Base-by-base conservation (phyloP, 2,797 vertebrate genomes). In the Clamator glandarius region DNA sequence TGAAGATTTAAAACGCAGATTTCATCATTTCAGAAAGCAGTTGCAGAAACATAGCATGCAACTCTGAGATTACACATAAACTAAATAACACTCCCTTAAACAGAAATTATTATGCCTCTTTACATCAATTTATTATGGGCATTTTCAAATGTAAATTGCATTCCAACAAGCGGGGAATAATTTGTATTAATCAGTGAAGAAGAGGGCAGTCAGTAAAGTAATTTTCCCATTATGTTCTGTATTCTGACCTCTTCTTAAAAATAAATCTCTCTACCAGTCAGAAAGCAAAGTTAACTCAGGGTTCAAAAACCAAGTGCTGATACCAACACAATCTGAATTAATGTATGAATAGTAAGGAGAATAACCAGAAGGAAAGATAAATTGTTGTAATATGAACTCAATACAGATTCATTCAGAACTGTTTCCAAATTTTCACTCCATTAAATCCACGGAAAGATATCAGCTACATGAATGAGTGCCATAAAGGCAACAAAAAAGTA, bases 91-190 rank as follows among this genome's bases (percentile, higher is more conserved):
- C 42, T 88, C 58, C 76, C 55, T 82, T 21, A 72, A 85, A 81
- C 8, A 85, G 50, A 86, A 82, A 76, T 59, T 59, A 67, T 52
- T 83, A 75, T 44, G 70, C 33, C 42, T 82, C 55, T 83, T 86
- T 35, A 79, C 17, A 76, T 3, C 28, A 69, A 89, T 84, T 77
- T 94, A 77, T 79, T 90, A 70, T 5, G 31, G 78, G 46, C 74
- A 90, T 87, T 89, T 93, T 95, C 26, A 91, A 85, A 77, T 39
- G 73, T 61, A 89, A 92, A 92, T 55, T 78, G 76, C 62, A 91
- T 93, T 85, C 75, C 84, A 87, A 55, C 36, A 94, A 83, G 59
- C 75, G 89, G 61, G 61, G 52, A 96, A 87, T 84, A 84, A 95
- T 87, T 84, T 89, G 35, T 83, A 87, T 36, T 93, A 63, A 95